Evolutionary conservation across 2,888 invertebrate species (phyloP).

Genomic region (Pemphredon lugubris): DNA sequence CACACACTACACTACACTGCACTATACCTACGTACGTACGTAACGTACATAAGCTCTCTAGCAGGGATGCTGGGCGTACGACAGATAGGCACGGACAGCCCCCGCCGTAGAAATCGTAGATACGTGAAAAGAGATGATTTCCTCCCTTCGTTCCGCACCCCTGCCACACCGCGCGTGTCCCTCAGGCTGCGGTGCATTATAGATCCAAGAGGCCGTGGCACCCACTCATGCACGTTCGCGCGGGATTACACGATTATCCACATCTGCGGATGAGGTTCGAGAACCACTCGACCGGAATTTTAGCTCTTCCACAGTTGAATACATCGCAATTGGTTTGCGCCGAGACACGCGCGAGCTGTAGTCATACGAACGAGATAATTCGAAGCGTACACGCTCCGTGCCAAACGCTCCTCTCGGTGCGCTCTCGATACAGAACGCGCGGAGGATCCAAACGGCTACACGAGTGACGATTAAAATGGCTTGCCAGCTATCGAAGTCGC

Average conservation of each 20-base stretch:
- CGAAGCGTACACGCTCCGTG: conserved; percentile 17
- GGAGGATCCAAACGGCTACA: too few species aligned
- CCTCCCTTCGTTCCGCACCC: not conserved
- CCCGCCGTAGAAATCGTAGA: conserved; percentile 27
- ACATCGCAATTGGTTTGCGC: conserved; percentile 73
- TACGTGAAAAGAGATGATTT: conserved; percentile 40
- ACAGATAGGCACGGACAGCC: conserved; percentile 51
- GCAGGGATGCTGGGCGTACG: conserved; percentile 45
- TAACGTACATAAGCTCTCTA: too few species aligned
- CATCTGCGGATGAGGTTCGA: conserved; percentile 75
- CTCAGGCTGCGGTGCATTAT: conserved; percentile 24
- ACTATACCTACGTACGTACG: too few species aligned
- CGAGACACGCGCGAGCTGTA: conserved; percentile 52
- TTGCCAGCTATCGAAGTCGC: too few species aligned
- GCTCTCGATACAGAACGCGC: too few species aligned
- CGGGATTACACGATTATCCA: conserved; percentile 73
- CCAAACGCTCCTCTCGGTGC: too few species aligned
- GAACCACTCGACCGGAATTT: conserved; percentile 73
- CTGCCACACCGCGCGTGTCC: not conserved
- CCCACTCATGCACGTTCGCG: conserved; percentile 65
- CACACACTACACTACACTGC: too few species aligned
- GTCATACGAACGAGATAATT: conserved; percentile 37
- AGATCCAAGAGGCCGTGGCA: conserved; percentile 48
- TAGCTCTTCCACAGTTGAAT: conserved; percentile 70
- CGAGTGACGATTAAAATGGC: too few species aligned